These are phyloP conservation scores for Sarotherodon lohbergeri DNA, from an alignment of 2,113 vertebrate genomes.

Conservation along the genomic window DNA sequence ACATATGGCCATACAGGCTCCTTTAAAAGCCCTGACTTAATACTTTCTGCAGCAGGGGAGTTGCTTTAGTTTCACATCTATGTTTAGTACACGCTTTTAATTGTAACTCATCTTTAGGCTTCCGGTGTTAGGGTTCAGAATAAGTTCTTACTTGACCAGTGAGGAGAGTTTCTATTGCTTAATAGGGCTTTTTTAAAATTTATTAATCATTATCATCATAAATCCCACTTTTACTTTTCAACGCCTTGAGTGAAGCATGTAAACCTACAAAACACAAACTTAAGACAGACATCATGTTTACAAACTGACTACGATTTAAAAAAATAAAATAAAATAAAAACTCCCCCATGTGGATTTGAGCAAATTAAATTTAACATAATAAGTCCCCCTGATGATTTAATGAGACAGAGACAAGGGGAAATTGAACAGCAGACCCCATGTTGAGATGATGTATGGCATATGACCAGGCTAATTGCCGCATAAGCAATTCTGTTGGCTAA, in stretches of 20 bases:
- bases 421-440: slow-evolving; percentile 32
- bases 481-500: slow-evolving; percentile 39
- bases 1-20: not conserved
- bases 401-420: slow-evolving; percentile 16
- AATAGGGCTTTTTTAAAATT: not conserved
- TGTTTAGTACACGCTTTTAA: not conserved
- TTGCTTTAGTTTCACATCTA: not conserved
- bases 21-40: slow-evolving; percentile 14
- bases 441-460: slow-evolving; percentile 43
- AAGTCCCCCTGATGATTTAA: slow-evolving; percentile 3
- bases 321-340: not conserved
- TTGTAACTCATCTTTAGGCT: not conserved
- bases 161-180: not conserved
- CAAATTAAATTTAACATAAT: slow-evolving; percentile 1
- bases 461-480: not conserved
- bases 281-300: not conserved
- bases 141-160: not conserved
- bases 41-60: not conserved
- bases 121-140: not conserved
- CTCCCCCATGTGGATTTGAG: not conserved
- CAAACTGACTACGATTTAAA: not conserved
- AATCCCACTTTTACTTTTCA: not conserved
- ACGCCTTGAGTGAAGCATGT: not conserved
- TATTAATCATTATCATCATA: not conserved
- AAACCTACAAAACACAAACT: not conserved